phyloP scores from a whole-genome alignment of 2,113 vertebrate species.

The Stegostoma tigrinum region DNA sequence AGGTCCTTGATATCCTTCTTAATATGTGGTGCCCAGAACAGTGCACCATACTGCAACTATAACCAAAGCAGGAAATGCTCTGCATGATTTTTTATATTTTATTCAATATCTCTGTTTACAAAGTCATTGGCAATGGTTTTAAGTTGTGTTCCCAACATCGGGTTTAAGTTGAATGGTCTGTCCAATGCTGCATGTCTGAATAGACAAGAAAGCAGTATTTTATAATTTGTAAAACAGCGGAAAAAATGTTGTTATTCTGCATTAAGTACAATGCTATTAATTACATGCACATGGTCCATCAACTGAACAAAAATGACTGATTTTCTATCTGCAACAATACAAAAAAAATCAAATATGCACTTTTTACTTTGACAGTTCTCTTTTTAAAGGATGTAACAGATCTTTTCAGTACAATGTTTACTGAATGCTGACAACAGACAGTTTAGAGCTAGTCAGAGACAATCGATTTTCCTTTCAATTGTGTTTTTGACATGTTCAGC shows the following conservation, averaged over 20 bases:
- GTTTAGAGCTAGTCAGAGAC: not conserved
- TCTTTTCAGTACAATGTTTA: not conserved
- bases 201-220: not conserved
- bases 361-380: not conserved
- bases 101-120: too few species aligned
- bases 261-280: not conserved
- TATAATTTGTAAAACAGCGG: not conserved
- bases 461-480: not conserved
- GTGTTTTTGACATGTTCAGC: not conserved
- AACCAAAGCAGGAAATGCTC: too few species aligned
- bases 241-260: not conserved
- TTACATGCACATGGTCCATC: not conserved
- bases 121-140: too few species aligned
- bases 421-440: not conserved
- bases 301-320: not conserved
- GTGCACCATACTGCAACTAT: too few species aligned
- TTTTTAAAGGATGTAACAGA: not conserved
- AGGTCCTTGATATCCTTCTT: too few species aligned
- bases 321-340: not conserved
- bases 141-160: too few species aligned
- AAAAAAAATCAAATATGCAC: not conserved
- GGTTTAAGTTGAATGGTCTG: too few species aligned
- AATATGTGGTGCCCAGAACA: too few species aligned
- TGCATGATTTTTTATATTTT: too few species aligned
- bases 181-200: not conserved